Evolutionary conservation across 2,113 vertebrate species (phyloP).

Genomic region (Butorides virescens): DNA sequence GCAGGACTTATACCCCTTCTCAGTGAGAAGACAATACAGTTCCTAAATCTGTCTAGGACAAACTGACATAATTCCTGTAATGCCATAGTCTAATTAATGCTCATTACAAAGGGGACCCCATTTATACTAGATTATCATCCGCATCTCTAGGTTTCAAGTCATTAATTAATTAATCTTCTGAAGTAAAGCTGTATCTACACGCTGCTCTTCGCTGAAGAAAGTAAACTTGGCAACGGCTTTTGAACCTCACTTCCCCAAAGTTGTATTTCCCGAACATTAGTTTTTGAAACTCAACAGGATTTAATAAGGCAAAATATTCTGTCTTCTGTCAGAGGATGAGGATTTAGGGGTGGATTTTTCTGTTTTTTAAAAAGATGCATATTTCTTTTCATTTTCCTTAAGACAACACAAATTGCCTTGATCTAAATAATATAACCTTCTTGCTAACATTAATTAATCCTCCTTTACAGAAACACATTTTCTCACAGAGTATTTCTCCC

Average conservation of each 20-base stretch:
- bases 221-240: neutral
- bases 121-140: neutral
- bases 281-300: neutral
- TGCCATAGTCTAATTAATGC: neutral
- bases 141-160: neutral
- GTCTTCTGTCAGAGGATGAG: neutral
- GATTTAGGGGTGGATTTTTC: neutral
- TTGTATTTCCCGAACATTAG: neutral
- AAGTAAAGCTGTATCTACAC: neutral
- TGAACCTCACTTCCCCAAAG: neutral
- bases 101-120: neutral
- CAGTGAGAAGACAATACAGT: neutral
- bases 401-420: neutral
- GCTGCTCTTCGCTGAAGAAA: neutral
- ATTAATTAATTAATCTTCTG: neutral
- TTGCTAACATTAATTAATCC: constrained; percentile 43
- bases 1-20: neutral
- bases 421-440: constrained; percentile 30
- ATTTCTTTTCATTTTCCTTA: neutral
- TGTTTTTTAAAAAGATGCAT: neutral
- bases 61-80: neutral
- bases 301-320: neutral
- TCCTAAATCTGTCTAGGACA: neutral
- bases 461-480: neutral
- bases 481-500: neutral